A percentile compares a stretch with the other conserved stretches of the same genome.
phyloP scores from a whole-genome alignment of 2,888 invertebrate species.

The Harpagoxenus sublaevis region DNA sequence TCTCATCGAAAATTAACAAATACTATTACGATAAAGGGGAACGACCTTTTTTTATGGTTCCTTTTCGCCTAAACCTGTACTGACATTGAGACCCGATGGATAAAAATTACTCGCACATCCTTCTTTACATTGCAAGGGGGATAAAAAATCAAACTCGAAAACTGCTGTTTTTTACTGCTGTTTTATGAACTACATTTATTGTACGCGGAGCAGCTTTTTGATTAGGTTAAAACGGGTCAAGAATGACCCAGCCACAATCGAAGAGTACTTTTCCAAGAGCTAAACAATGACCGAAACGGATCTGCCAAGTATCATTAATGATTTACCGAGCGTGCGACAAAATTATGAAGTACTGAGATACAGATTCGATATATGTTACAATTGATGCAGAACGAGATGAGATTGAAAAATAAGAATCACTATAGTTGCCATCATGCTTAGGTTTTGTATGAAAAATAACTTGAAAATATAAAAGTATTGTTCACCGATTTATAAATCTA shows the following conservation, averaged over 20 bases:
- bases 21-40: not conserved
- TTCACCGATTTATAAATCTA: not conserved
- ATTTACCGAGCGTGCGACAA: not conserved
- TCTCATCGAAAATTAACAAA: not conserved
- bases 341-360: not conserved
- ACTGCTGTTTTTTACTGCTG: not conserved
- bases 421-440: not conserved
- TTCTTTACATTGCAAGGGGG: not conserved
- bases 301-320: not conserved
- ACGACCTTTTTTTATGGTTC: not conserved
- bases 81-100: not conserved
- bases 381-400: not conserved
- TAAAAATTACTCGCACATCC: not conserved
- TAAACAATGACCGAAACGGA: not conserved
- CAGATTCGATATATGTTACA: not conserved
- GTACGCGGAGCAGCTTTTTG: not conserved
- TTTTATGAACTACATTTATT: not conserved
- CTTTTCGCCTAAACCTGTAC: not conserved
- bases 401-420: not conserved
- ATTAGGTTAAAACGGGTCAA: not conserved
- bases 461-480: not conserved
- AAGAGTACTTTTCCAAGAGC: not conserved
- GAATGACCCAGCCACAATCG: not conserved
- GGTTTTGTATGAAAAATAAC: not conserved
- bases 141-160: not conserved